Percentiles rank a stretch among this genome's conserved stretches.
Evolutionary conservation across 2,797 vertebrate species (phyloP).

Genomic region (Tapirus indicus): DNA sequence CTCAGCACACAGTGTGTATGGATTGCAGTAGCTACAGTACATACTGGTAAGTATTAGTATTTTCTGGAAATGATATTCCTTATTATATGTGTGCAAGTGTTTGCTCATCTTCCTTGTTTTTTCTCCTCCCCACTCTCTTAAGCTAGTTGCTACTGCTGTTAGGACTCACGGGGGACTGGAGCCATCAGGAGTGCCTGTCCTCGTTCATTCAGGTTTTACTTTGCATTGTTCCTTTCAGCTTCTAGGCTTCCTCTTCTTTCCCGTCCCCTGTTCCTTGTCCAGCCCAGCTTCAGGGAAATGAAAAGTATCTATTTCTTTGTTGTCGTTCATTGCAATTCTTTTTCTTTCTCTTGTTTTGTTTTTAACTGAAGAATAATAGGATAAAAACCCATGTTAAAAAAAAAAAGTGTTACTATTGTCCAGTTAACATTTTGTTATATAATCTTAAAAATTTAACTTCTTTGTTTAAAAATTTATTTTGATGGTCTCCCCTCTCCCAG

Average conservation of each 20-base stretch:
- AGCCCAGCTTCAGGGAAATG: neutral
- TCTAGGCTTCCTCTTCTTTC: neutral
- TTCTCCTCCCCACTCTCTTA: neutral
- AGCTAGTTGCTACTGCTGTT: neutral
- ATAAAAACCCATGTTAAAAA: neutral
- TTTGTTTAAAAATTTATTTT: constrained; percentile 50
- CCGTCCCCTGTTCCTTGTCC: neutral
- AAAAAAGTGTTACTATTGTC: neutral
- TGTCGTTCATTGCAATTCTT: neutral
- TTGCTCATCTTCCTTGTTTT: neutral
- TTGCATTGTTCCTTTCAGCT: neutral
- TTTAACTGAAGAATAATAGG: neutral
- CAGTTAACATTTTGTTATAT: constrained; percentile 44
- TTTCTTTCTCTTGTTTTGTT: constrained; percentile 24
- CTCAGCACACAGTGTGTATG: constrained; percentile 97
- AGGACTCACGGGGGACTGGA: neutral
- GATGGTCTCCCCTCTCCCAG: neutral
- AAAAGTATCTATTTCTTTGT: neutral
- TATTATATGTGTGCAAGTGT: neutral
- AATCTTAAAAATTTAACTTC: constrained; percentile 26
- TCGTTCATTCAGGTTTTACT: neutral
- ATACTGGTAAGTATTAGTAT: constrained; percentile 93
- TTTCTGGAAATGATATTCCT: constrained; percentile 55
- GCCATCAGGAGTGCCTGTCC: neutral
- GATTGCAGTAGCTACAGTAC: constrained; percentile 98